phyloP scores from a whole-genome alignment of 2,113 vertebrate genomes.

The Bolborhynchus lineola region DNA sequence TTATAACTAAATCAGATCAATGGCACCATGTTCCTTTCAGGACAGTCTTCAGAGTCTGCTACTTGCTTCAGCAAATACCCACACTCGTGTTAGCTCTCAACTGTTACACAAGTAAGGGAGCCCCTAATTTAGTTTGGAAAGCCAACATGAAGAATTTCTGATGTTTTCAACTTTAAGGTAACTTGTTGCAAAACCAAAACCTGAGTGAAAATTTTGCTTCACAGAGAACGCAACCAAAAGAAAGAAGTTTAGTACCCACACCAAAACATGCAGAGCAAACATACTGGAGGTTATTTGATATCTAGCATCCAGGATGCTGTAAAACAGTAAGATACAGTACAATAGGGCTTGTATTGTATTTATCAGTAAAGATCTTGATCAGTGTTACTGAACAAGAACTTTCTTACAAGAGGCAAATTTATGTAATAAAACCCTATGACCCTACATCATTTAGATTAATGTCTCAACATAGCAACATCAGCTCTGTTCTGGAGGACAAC shows the following conservation, averaged over 20 bases:
- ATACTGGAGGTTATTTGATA: not conserved
- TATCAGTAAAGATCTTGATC: not conserved
- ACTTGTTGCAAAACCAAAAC: not conserved
- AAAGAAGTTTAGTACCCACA: not conserved
- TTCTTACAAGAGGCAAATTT: not conserved
- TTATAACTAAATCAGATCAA: not conserved
- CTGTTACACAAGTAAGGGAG: not conserved
- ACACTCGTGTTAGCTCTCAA: not conserved
- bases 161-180: not conserved
- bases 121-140: not conserved
- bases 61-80: not conserved
- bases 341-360: conserved; percentile 52
- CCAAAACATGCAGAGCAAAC: not conserved
- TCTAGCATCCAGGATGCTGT: not conserved
- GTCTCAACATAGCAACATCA: not conserved
- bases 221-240: not conserved
- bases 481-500: not conserved
- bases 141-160: not conserved
- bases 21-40: not conserved
- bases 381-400: not conserved
- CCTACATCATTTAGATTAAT: not conserved
- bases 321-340: not conserved
- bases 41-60: not conserved
- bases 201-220: not conserved
- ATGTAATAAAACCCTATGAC: not conserved